Conservation (phyloP, 2,797 vertebrate species). For the Enteromius mattozi region DNA sequence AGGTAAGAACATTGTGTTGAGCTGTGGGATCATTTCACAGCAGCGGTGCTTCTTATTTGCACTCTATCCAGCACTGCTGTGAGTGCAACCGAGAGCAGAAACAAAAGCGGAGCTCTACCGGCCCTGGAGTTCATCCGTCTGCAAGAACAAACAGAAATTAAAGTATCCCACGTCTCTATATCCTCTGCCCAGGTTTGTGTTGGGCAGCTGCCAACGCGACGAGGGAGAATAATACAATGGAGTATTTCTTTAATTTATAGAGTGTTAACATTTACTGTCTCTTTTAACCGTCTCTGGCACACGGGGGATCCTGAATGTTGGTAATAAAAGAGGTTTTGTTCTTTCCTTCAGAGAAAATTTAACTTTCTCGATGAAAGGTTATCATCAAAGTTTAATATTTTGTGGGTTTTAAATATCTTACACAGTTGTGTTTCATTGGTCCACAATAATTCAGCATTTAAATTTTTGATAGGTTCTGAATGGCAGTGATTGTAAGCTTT, state of each 20-base stretch:
- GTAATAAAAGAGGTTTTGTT: background rate
- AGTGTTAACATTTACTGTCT: background rate
- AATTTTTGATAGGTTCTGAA: background rate
- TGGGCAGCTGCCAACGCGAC: background rate
- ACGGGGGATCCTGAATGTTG: background rate
- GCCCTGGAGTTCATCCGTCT: constrained; percentile 27
- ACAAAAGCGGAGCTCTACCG: background rate
- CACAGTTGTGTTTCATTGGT: background rate
- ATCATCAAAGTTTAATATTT: background rate
- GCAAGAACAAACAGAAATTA: constrained; percentile 19
- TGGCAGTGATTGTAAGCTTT: background rate
- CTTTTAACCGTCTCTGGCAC: constrained; percentile 1
- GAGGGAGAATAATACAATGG: background rate
- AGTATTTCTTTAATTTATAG: background rate
- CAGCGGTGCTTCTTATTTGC: background rate
- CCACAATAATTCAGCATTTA: background rate
- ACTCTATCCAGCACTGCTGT: constrained; percentile 2
- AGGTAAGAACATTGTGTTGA: constrained; percentile 11
- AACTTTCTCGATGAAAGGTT: background rate
- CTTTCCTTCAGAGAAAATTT: background rate
- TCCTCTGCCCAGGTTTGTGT: background rate
- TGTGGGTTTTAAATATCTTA: background rate
- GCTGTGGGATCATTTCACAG: background rate
- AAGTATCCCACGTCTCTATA: constrained; percentile 1
- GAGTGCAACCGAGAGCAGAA: background rate